Percentiles rank a stretch among this genome's conserved stretches.
Evolutionary conservation across 1,140 invertebrate species (phyloP).

Genomic region (Drosophila dunni): DNA sequence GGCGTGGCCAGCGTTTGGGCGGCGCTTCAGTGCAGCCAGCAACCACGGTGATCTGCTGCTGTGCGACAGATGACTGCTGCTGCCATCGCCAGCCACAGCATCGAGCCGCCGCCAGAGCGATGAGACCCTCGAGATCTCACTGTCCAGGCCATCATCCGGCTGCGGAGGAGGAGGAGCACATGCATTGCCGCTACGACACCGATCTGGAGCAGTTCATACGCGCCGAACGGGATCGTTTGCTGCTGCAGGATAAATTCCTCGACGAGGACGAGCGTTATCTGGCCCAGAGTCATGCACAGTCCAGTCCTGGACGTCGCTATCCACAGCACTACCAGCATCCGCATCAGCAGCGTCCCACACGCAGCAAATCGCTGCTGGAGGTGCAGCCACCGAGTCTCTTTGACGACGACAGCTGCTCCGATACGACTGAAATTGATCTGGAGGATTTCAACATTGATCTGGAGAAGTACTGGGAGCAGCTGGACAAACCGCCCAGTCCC

Average conservation of each 20-base stretch:
- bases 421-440: constrained; percentile 82
- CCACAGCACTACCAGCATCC: background rate
- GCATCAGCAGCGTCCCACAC: constrained; percentile 54
- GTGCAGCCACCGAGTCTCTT: constrained; percentile 77
- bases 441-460: constrained; percentile 84
- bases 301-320: constrained; percentile 42
- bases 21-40: constrained; percentile 4
- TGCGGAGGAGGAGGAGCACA: constrained; percentile 80
- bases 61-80: constrained; percentile 79
- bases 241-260: constrained; percentile 82
- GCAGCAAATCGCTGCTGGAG: constrained; percentile 81
- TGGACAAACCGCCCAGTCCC: constrained; percentile 82
- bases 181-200: constrained; percentile 83
- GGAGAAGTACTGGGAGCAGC: constrained; percentile 84
- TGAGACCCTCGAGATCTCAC: constrained; percentile 35
- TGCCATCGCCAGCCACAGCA: constrained; percentile 68
- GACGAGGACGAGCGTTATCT: constrained; percentile 83
- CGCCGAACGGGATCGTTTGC: constrained; percentile 75
- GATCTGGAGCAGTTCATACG: constrained; percentile 83
- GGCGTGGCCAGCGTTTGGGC: constrained; percentile 17
- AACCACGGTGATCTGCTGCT: constrained; percentile 76
- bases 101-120: constrained; percentile 18
- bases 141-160: constrained; percentile 81
- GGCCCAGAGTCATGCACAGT: constrained; percentile 27
- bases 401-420: constrained; percentile 83